phyloP scores from a whole-genome alignment of 2,797 vertebrate genomes.

The Aldrovandia affinis region DNA sequence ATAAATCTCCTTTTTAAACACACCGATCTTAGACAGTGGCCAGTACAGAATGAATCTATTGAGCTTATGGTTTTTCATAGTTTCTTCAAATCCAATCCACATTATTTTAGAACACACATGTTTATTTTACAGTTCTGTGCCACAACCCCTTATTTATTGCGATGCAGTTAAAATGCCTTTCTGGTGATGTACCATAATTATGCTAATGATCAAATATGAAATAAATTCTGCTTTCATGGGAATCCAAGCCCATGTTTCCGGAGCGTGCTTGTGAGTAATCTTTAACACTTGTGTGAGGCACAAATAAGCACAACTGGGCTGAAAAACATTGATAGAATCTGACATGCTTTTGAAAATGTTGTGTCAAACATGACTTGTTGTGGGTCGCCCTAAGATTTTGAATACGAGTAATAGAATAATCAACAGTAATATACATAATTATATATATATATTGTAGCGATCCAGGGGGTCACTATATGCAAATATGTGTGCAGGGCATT shows the following conservation, averaged over 20 bases:
- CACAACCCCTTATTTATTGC: not conserved
- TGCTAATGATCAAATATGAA: not conserved
- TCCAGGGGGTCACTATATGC: no score
- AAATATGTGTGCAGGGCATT: no score
- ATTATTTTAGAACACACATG: not conserved
- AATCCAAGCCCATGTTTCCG: not conserved
- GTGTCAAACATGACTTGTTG: not conserved
- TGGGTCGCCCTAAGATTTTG: not conserved
- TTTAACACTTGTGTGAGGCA: not conserved
- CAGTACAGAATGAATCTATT: not conserved
- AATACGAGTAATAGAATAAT: not conserved
- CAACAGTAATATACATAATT: not conserved
- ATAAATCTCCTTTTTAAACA: no score
- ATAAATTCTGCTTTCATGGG: not conserved
- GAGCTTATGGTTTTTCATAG: not conserved
- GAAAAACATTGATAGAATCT: not conserved
- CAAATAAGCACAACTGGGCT: not conserved
- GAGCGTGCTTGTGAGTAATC: not conserved
- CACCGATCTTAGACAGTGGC: not conserved
- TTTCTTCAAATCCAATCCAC: not conserved
- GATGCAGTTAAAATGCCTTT: not conserved
- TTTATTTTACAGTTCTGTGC: not conserved
- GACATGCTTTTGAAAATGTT: not conserved
- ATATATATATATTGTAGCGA: no score
- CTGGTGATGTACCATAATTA: not conserved